A percentile compares a stretch with the other conserved stretches of the same genome.
Evolutionary conservation across 2,797 vertebrate genomes (phyloP).

Genomic region (Geotrypetes seraphini): DNA sequence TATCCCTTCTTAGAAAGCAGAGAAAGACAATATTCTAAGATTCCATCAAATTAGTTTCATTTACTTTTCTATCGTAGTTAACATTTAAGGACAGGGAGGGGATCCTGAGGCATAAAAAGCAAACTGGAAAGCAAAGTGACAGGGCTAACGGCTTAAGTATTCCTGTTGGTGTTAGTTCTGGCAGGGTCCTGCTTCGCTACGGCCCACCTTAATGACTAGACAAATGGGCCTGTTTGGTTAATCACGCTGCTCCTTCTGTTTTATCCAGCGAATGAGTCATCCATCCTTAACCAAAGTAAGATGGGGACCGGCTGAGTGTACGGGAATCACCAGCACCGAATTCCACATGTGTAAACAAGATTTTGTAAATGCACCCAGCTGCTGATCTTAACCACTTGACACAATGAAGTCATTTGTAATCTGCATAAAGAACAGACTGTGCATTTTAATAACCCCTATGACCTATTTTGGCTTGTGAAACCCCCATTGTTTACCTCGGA

Average conservation of each 20-base stretch:
- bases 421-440: neutral
- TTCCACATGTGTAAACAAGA: neutral
- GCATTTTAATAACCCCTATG: neutral
- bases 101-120: neutral
- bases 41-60: too few species aligned
- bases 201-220: slow-evolving; percentile 12
- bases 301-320: neutral
- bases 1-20: too few species aligned
- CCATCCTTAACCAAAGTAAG: neutral
- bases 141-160: neutral
- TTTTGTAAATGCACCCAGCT: slow-evolving; percentile 13
- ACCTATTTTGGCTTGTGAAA: neutral
- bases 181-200: slow-evolving; percentile 16
- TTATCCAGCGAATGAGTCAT: slow-evolving; percentile 18
- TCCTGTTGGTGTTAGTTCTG: slow-evolving; percentile 8
- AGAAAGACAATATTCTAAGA: too few species aligned
- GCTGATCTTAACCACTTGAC: neutral
- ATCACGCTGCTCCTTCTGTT: slow-evolving; percentile 15
- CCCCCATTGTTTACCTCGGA: neutral
- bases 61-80: too few species aligned
- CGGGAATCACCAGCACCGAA: slow-evolving; percentile 2
- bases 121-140: neutral
- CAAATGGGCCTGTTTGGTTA: slow-evolving; percentile 24
- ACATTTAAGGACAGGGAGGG: neutral
- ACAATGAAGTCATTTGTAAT: slow-evolving; percentile 7